These are phyloP conservation scores for Oreocharis arfaki DNA, from an alignment of 2,113 vertebrate species.

Conservation along the genomic window DNA sequence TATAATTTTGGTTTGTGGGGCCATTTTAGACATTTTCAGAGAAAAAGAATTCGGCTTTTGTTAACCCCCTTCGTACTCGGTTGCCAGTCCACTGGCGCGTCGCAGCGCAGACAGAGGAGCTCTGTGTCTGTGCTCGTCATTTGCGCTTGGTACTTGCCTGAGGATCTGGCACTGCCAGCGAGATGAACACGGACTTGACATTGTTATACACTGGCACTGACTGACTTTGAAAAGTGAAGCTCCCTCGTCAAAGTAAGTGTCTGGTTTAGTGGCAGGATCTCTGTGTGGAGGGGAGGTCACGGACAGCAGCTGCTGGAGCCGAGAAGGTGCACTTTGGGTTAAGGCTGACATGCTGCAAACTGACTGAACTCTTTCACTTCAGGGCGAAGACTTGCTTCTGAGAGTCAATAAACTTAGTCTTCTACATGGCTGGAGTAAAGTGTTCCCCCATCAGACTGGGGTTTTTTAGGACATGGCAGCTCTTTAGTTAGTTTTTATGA, in stretches of 20 bases:
- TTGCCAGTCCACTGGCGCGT: neutral
- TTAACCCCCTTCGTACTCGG: neutral
- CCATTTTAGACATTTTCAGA: conserved; percentile 37
- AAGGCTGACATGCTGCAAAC: neutral
- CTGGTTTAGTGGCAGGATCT: neutral
- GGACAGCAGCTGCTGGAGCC: neutral
- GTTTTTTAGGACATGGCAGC: fast-evolving
- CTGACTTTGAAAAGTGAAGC: neutral
- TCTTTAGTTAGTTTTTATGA: neutral
- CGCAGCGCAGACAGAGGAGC: neutral
- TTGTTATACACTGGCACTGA: neutral
- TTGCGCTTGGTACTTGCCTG: neutral
- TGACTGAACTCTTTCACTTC: neutral
- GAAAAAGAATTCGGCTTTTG: neutral
- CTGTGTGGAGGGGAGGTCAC: neutral
- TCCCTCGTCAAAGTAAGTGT: neutral
- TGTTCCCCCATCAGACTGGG: fast-evolving
- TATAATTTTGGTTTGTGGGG: conserved; percentile 43
- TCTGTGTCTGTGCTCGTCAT: neutral
- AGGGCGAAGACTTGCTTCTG: neutral
- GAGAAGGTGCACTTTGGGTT: neutral
- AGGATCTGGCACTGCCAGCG: neutral
- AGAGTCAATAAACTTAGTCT: neutral
- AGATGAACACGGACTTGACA: neutral
- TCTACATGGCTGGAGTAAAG: fast-evolving